Base-by-base conservation (phyloP, 1,140 invertebrate genomes). In the Drosophila sturtevanti region DNA sequence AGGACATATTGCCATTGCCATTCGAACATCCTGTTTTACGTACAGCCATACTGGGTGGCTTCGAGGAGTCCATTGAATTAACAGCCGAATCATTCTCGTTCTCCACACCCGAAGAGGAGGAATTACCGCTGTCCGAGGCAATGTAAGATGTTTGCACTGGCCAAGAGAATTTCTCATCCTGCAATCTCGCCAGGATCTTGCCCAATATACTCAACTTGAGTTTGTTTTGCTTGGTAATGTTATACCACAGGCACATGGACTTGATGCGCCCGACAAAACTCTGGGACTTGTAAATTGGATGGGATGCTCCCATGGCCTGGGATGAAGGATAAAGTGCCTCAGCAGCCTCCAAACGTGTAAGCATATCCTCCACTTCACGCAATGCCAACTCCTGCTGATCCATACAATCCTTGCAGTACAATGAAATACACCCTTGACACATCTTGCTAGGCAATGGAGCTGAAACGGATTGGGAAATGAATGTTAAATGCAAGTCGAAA, bases 241-340 rank as follows among this genome's bases (percentile, higher is more conserved):
- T 98, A 85, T 96, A 97, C 97, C 97, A 98, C 3, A 98, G 92
- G 89, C 96, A 97, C 93, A 98, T 95, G 4, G 96, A 95, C 93
- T 95, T 96, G 5, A 96, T 93, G 77, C 95, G 93, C 1, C 93
- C 93, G 10, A 93, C 94, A 90, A 97, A 97, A 62, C 94, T 93
- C 21, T 93, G 81, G 70, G 94, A 94, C 68, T 93, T 94, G 80
- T 96, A 97, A 4, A 95, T 91, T 1, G 95, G 95, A 93, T 96
- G 96, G 62, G 96, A 94, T 7, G 92, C 87, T 0, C 94, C 95
- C 91, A 98, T 96, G 21, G 96, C 95, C 72, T 95, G 95, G n/a
- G 94, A 95, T 1, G 97, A 97, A 0, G 97, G 97, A 93, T 97
- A 98, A 1, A 98, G 93, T 1, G 95, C 94, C 81, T 97, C 95